Evolutionary conservation across 2,888 invertebrate genomes (phyloP).

Genomic region (Eupithecia insigniata): DNA sequence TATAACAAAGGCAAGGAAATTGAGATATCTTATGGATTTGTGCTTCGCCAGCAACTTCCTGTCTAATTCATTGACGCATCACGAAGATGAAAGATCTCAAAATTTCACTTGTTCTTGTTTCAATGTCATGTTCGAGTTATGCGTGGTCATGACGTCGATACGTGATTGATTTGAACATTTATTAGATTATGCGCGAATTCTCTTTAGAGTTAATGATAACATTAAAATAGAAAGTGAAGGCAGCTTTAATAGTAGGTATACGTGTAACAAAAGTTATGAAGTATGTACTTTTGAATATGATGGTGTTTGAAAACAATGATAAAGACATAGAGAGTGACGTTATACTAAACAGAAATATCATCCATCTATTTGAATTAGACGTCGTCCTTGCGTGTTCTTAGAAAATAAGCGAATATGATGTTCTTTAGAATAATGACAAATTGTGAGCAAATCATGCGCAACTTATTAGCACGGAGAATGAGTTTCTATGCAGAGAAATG

Average conservation of each 20-base stretch:
- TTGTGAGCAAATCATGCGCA: neutral
- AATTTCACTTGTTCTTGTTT: conserved; percentile 68
- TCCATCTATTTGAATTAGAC: neutral
- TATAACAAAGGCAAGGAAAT: neutral
- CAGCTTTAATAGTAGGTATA: conserved; percentile 15
- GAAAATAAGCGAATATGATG: neutral
- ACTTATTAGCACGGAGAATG: neutral
- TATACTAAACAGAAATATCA: neutral
- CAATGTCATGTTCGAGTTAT: conserved; percentile 58
- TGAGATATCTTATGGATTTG: conserved; percentile 1
- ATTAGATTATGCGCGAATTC: conserved; percentile 45
- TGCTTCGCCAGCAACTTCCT: conserved; percentile 9
- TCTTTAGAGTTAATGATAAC: conserved; percentile 35
- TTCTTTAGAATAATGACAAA: neutral
- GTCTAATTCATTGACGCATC: conserved; percentile 58
- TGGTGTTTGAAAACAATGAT: neutral
- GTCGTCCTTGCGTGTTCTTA: neutral
- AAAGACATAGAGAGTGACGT: neutral
- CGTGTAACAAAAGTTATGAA: conserved; percentile 7
- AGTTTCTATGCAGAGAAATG: neutral
- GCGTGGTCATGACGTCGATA: conserved; percentile 44
- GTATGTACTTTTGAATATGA: neutral
- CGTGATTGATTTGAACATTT: conserved; percentile 43
- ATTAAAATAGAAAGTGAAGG: conserved; percentile 35
- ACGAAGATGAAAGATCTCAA: conserved; percentile 48